These are phyloP conservation scores for Pteronura brasiliensis DNA, from an alignment of 2,113 vertebrate species.

Conservation along the genomic window DNA sequence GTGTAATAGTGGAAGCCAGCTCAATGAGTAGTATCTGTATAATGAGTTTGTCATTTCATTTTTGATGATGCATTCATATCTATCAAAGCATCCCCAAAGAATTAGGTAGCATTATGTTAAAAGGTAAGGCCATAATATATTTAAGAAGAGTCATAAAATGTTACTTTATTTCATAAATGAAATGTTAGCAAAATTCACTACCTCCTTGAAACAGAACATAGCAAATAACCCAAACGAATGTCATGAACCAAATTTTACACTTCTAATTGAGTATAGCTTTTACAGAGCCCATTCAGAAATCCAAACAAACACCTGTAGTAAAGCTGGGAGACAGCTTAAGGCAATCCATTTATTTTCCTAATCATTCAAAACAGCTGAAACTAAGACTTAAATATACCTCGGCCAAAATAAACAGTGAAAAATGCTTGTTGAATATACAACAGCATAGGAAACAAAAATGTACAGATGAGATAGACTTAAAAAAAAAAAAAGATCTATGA, in stretches of 20 bases:
- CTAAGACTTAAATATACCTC: constrained; percentile 28
- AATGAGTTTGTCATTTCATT: constrained; percentile 44
- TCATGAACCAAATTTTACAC: neutral
- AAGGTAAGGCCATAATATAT: constrained; percentile 18
- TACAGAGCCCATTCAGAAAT: neutral
- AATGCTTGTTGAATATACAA: neutral
- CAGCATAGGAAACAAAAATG: constrained; percentile 12
- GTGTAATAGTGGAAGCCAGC: neutral
- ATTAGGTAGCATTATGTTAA: neutral
- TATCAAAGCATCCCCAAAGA: constrained; percentile 7
- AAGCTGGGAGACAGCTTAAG: neutral
- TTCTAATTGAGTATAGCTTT: neutral
- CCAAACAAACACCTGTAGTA: neutral
- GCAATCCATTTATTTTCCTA: constrained; percentile 10
- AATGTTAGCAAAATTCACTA: constrained; percentile 40
- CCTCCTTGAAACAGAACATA: neutral
- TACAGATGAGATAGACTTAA: constrained; percentile 9
- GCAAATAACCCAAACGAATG: neutral
- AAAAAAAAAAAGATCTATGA: neutral
- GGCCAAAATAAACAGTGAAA: neutral
- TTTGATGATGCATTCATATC: neutral
- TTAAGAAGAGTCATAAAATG: constrained; percentile 40
- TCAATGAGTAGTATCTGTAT: neutral
- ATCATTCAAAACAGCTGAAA: constrained; percentile 18
- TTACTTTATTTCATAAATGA: neutral